Evolutionary conservation across 2,888 invertebrate species (phyloP), one percentile per base, ranked within the genome.

Genomic region (Eupeodes latifasciatus): DNA sequence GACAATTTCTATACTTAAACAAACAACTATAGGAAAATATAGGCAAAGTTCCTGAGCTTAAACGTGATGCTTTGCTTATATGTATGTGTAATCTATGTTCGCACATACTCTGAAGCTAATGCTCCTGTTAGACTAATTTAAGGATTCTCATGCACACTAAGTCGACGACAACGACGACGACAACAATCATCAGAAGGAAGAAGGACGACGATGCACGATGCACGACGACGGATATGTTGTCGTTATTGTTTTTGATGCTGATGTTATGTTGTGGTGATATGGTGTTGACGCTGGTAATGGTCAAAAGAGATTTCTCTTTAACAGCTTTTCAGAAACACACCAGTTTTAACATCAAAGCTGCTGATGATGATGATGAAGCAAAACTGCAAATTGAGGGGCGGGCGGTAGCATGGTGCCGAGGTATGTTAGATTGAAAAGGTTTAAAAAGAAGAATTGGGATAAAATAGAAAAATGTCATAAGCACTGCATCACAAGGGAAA

Each of bases 251-350:
- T 53, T 59, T 79, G 59, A 40, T 51, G 40, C 51, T 66, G 76
- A 36, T 72, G 59, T 49, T 75, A 57, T 77, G 75, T 67, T 69
- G 69, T 40, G 40, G 40, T 40, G 40, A 40, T 40, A 27, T 77
- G 69, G 77, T 69, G 84, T 72, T 81, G 87, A 69, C 51, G 53
- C 36, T 77, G 84, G 88, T 81, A 81, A 81, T 85, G 88, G 88
- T 88, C 88, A 88, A 78, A 84, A 84, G 77, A 77, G 81, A 78
- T 74, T 85, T 88, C 81, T 53, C 72, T 84, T 81, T 62, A 77
- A 88, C 78, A 85, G 85, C 74, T 81, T 81, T 88, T 84, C 83
- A 87, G 27, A 87, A 87, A 87, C 87, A 87, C 83, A 74, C 75
- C 57, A 66, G 61, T 11, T 75, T 27, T 53, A 55, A 83, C 86